Evolutionary conservation across 2,888 invertebrate species (phyloP).

Genomic region (Drosophila hawaiiensis): DNA sequence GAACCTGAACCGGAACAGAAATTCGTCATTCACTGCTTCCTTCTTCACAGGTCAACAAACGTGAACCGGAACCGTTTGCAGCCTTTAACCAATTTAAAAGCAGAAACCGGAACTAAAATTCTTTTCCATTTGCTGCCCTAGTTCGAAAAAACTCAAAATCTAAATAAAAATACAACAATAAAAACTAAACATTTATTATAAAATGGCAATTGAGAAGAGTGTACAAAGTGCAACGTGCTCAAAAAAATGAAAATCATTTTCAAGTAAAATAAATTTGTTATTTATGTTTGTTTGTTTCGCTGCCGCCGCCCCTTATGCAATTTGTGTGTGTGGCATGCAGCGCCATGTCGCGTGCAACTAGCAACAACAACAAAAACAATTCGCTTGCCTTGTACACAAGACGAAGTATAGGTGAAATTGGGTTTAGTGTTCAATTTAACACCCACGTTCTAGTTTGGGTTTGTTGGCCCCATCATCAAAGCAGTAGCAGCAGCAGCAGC

Average conservation of each 20-base stretch:
- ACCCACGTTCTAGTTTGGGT: slow-evolving; percentile 81
- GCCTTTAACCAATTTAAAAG: neutral
- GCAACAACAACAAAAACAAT: slow-evolving; percentile 29
- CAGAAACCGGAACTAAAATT: neutral
- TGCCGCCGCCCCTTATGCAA: slow-evolving; percentile 63
- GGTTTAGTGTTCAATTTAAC: slow-evolving; percentile 77
- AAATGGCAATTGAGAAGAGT: slow-evolving; percentile 12
- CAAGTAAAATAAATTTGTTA: slow-evolving; percentile 20
- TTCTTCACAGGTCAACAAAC: neutral
- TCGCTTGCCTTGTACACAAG: slow-evolving; percentile 36
- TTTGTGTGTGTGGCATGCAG: slow-evolving; percentile 50
- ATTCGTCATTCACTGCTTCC: neutral
- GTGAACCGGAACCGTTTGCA: neutral
- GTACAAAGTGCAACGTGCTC: slow-evolving; percentile 6
- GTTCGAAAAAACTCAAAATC: neutral
- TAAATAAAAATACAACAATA: neutral
- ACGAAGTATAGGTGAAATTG: slow-evolving; percentile 70
- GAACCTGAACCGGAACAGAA: neutral
- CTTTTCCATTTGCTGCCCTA: neutral
- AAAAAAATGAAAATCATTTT: neutral
- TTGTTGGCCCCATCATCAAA: slow-evolving; percentile 70
- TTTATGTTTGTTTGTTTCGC: slow-evolving; percentile 26
- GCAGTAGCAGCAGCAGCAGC: slow-evolving; percentile 1
- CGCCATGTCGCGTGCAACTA: slow-evolving; percentile 64
- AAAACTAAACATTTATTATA: neutral